Evolutionary conservation across 2,797 vertebrate genomes (phyloP).

Genomic region (Sebastes glaucus): DNA sequence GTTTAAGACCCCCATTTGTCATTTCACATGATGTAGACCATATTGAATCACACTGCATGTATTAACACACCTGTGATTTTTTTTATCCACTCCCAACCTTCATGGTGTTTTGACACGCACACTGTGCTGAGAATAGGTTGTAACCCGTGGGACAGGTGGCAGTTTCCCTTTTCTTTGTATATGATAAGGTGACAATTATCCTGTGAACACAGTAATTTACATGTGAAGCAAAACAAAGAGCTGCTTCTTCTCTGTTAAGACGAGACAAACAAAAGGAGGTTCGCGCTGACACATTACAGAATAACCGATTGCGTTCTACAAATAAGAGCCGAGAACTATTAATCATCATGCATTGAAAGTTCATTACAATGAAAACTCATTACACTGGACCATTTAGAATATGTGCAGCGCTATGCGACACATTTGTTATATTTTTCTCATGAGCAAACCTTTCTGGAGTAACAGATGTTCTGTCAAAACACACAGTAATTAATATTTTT

Average conservation of each 20-base stretch:
- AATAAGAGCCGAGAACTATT: constrained; percentile 57
- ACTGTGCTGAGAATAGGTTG: constrained; percentile 29
- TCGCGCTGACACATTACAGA: constrained; percentile 45
- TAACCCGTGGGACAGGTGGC: constrained; percentile 44
- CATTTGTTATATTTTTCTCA: constrained; percentile 61
- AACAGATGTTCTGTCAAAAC: constrained; percentile 69
- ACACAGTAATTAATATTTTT: constrained; percentile 51
- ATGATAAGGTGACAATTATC: constrained; percentile 47
- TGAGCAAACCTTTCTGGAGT: constrained; percentile 50
- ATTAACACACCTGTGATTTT: constrained; percentile 40
- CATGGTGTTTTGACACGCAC: constrained; percentile 36
- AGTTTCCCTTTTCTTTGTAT: constrained; percentile 37
- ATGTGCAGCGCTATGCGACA: constrained; percentile 39
- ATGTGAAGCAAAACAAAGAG: constrained; percentile 51
- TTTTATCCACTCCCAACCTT: constrained; percentile 7
- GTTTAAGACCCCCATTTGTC: not conserved
- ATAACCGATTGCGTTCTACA: constrained; percentile 66
- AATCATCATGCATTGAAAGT: constrained; percentile 60
- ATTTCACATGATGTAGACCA: not conserved
- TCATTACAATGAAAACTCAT: constrained; percentile 68
- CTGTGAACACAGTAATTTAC: constrained; percentile 58
- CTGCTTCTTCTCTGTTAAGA: constrained; percentile 20
- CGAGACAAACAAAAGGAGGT: constrained; percentile 34
- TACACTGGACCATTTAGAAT: constrained; percentile 62
- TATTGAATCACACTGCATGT: constrained; percentile 17